A percentile compares a stretch with the other conserved stretches of the same genome.
Evolutionary conservation across 1,140 invertebrate species (phyloP).

Genomic region (Drosophila tsacasi): DNA sequence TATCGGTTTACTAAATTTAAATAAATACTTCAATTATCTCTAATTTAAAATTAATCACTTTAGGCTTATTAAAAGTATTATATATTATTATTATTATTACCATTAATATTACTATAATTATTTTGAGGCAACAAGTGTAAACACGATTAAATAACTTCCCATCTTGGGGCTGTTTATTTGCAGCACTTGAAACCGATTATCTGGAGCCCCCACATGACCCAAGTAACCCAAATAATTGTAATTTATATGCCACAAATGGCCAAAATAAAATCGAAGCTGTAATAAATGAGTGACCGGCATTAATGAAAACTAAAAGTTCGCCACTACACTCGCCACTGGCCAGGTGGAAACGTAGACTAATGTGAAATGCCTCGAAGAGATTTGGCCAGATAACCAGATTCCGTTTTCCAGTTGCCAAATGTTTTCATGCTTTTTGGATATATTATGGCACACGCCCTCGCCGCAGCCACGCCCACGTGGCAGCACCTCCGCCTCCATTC

Average conservation of each 20-base stretch:
- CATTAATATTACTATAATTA: neutral
- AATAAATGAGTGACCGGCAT: constrained; percentile 32
- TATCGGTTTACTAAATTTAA: neutral
- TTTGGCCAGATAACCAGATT: constrained; percentile 51
- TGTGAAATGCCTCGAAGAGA: constrained; percentile 56
- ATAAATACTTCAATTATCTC: neutral
- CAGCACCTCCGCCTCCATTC: constrained; percentile 43
- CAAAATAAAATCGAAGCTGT: constrained; percentile 35
- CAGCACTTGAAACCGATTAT: constrained; percentile 8
- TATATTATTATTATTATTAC: neutral
- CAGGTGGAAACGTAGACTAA: constrained; percentile 43
- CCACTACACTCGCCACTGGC: constrained; percentile 17
- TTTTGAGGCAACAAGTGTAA: constrained; percentile 5
- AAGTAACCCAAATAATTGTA: constrained; percentile 48
- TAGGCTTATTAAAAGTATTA: neutral
- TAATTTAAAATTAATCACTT: neutral
- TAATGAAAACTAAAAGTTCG: constrained; percentile 32
- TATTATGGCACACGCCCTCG: constrained; percentile 51
- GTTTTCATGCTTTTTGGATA: constrained; percentile 24
- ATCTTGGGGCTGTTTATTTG: constrained; percentile 18
- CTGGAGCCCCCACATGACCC: constrained; percentile 43
- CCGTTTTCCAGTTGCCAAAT: constrained; percentile 52
- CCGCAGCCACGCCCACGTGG: constrained; percentile 34
- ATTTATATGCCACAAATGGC: constrained; percentile 46
- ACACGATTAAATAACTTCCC: constrained; percentile 18